Base-by-base conservation (phyloP, 2,797 vertebrate genomes). In the Percopsis omiscomaycus region DNA sequence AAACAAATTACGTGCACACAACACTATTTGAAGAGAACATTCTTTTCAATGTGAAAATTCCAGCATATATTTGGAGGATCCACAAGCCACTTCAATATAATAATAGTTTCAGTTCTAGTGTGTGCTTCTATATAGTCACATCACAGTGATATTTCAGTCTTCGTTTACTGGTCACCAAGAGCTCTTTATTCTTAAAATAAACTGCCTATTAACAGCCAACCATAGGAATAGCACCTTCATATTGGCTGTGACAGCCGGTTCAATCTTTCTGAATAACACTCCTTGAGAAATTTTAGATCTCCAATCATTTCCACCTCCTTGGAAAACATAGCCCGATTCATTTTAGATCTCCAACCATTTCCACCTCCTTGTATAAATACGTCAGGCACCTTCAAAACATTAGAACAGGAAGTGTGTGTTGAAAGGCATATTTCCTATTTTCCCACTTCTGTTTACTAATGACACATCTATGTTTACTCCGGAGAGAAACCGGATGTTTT, bases 401-500 rank as follows among this genome's bases (percentile, higher is more conserved):
- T 75, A 73, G 62, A 66, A 16, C 79, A 75, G 86, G 83, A 89
- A 81, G 81, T 82, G 78, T 71, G 65, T 83, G 83, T 86, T 63
- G 66, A 79, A 56, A 81, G 69, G 69, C 83, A 79, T 78, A 83
- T 69, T 69, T 67, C 78, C 71, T 69, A 49, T 70, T 81, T 70
- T 63, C 52, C 68, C 28, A 22, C 30, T 60, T 72, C 44, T 59
- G 61, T 83, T 84, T 84, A 67, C 54, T 66, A 59, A 69, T 80
- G 81, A 77, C 73, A 74, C 73, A 66, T 76, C 28, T 0, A 62
- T 86, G 88, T 89, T 91, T 89, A 88, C 89, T 89, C 86, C 88
- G 75, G 72, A 84, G 32, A 74, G 61, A 75, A 90, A 88, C 85
- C 82, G 91, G 92, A 94, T 91, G 90, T 89, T 86, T 82, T 79